Evolutionary conservation across 2,888 invertebrate genomes (phyloP).

Genomic region (Caenorhabditis japonica): DNA sequence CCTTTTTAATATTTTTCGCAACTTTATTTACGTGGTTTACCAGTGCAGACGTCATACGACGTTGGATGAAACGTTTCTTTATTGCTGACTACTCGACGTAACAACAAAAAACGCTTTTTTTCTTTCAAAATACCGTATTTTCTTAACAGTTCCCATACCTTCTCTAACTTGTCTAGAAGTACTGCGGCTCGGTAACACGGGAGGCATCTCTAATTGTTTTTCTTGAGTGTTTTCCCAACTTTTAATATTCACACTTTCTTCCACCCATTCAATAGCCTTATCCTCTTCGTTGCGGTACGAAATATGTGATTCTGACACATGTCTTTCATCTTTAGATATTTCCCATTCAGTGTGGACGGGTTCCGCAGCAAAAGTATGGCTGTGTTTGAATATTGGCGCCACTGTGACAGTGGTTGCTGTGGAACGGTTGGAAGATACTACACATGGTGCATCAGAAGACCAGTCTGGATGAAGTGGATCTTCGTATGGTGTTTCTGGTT

Average conservation of each 20-base stretch:
- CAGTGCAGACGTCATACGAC: no score
- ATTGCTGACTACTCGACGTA: no score
- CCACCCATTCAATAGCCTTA: neutral
- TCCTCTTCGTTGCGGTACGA: conserved; percentile 29
- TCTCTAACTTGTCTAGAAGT: conserved; percentile 10
- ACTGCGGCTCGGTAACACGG: conserved; percentile 32
- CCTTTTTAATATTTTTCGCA: no score
- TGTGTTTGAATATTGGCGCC: conserved; percentile 14
- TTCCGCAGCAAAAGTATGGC: conserved; percentile 19
- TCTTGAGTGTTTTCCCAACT: no score
- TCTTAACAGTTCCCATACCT: no score
- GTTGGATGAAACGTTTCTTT: no score
- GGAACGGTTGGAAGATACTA: conserved; percentile 4
- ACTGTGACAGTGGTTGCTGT: conserved; percentile 14
- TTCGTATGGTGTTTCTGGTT: no score
- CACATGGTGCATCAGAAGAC: conserved; percentile 5
- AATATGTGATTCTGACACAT: conserved; percentile 18
- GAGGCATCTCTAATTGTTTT: conserved; percentile 3
- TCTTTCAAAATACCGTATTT: no score
- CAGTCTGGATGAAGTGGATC: conserved; percentile 39
- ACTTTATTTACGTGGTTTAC: no score
- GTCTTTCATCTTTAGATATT: no score
- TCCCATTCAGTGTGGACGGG: conserved; percentile 21
- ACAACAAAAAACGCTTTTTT: no score
- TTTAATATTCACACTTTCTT: no score